Conservation (phyloP, 1,140 invertebrate genomes). For the Camponotus vicinus region DNA sequence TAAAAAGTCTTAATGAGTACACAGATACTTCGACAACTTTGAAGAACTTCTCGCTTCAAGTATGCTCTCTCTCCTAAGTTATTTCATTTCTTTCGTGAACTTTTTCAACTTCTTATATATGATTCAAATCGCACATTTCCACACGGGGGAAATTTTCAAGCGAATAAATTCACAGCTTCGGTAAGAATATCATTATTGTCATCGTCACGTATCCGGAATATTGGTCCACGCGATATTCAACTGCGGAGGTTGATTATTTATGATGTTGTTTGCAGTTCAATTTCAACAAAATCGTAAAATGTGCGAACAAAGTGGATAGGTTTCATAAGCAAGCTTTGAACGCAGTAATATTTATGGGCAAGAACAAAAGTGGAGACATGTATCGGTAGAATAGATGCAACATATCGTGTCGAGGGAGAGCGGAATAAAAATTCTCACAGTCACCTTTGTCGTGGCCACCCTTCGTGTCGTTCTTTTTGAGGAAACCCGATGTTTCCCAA, state of each 20-base stretch:
- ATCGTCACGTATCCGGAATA: not conserved
- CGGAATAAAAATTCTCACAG: not conserved
- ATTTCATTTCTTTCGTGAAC: not conserved
- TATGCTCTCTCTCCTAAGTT: not conserved
- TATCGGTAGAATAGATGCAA: not conserved
- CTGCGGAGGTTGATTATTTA: not conserved
- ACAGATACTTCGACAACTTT: not conserved
- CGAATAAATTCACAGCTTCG: not conserved
- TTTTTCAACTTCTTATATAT: not conserved
- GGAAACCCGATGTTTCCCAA: not conserved
- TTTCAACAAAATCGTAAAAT: not conserved
- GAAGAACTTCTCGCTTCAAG: not conserved
- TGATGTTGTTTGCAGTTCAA: not conserved
- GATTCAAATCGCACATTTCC: not conserved
- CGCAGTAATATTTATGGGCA: not conserved
- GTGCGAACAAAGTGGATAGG: not conserved
- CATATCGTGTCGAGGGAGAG: not conserved
- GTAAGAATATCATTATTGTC: slow-evolving; percentile 10
- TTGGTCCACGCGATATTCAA: not conserved
- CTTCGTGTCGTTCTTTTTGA: slow-evolving; percentile 1
- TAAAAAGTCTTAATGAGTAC: slow-evolving; percentile 14
- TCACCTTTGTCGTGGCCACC: slow-evolving; percentile 7
- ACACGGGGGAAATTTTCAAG: not conserved
- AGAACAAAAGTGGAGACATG: not conserved
- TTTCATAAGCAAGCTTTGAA: slow-evolving; percentile 2